These are phyloP conservation scores for Bursaphelenchus mucronatus DNA, from an alignment of 1,140 invertebrate genomes.

Conservation along the genomic window DNA sequence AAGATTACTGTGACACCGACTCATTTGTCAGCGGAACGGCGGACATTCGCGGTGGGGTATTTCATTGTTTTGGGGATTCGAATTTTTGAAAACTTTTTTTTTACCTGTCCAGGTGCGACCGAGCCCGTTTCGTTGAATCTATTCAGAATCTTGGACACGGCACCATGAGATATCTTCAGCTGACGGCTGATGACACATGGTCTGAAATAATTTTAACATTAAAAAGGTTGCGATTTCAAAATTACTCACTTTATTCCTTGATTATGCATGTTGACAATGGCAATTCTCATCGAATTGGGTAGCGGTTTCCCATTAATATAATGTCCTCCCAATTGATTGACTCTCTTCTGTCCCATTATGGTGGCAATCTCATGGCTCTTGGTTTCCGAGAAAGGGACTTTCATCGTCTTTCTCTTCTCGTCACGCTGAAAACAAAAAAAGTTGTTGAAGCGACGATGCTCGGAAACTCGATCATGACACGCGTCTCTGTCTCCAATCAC, in stretches of 20 bases:
- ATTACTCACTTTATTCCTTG: constrained; percentile 67
- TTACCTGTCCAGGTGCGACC: constrained; percentile 72
- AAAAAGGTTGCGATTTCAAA: background rate
- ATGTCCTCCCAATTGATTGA: constrained; percentile 82
- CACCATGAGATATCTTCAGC: constrained; percentile 80
- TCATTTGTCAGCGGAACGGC: background rate
- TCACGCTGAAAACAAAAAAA: too few relatives aligned
- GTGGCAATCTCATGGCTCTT: background rate
- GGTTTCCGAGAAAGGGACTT: too few relatives aligned
- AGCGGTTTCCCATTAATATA: constrained; percentile 84
- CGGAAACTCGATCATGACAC: too few relatives aligned
- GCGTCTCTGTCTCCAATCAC: too few relatives aligned
- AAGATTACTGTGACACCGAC: background rate
- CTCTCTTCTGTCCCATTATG: constrained; percentile 70
- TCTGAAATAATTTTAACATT: constrained; percentile 63
- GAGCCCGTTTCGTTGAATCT: constrained; percentile 80
- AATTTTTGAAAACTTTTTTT: background rate
- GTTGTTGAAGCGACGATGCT: background rate
- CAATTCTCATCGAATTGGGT: constrained; percentile 79
- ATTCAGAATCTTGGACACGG: constrained; percentile 84
- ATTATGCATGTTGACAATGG: constrained; percentile 83
- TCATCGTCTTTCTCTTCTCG: too few relatives aligned
- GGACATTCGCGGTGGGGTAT: background rate
- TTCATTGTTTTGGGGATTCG: background rate
- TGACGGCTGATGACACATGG: constrained; percentile 83